A percentile compares a stretch with the other conserved stretches of the same genome.
phyloP scores from a whole-genome alignment of 2,797 vertebrate genomes.

The Coranthus polyacanthus region DNA sequence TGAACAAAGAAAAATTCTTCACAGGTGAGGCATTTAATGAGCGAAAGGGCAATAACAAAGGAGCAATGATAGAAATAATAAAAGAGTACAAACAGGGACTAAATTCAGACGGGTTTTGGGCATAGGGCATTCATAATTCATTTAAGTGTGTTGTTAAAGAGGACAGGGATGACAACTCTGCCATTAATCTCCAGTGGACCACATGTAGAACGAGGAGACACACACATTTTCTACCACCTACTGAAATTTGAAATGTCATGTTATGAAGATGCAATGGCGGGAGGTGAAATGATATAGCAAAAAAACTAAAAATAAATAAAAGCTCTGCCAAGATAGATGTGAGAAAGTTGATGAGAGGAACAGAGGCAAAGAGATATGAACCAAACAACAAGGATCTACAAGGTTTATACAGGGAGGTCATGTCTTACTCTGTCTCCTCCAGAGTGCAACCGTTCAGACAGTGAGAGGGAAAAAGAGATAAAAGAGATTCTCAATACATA shows the following conservation, averaged over 20 bases:
- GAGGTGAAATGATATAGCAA: conserved; percentile 22
- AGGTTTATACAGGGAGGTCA: conserved; percentile 40
- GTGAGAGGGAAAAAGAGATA: conserved; percentile 23
- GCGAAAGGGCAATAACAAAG: neutral
- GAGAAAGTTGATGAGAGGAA: conserved; percentile 33
- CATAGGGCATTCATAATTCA: neutral
- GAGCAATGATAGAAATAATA: neutral
- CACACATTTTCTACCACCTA: neutral
- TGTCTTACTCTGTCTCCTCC: conserved; percentile 51
- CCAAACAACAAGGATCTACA: conserved; percentile 46
- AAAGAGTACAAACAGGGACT: too few relatives aligned
- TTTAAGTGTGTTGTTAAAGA: neutral
- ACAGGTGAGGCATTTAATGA: conserved; percentile 16
- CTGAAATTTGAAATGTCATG: conserved; percentile 27
- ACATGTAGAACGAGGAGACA: neutral
- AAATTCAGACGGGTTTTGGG: neutral
- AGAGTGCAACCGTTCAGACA: conserved; percentile 38
- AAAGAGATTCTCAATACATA: conserved; percentile 30
- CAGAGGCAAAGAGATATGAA: conserved; percentile 37
- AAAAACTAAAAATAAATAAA: conserved; percentile 37
- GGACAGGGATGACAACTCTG: neutral
- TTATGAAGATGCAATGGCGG: conserved; percentile 8
- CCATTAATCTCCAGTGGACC: conserved; percentile 6
- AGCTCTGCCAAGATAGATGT: conserved; percentile 35
- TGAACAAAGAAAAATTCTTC: conserved; percentile 9